phyloP scores from a whole-genome alignment of 2,888 invertebrate species.

The Lissocephala sabroskyi region DNA sequence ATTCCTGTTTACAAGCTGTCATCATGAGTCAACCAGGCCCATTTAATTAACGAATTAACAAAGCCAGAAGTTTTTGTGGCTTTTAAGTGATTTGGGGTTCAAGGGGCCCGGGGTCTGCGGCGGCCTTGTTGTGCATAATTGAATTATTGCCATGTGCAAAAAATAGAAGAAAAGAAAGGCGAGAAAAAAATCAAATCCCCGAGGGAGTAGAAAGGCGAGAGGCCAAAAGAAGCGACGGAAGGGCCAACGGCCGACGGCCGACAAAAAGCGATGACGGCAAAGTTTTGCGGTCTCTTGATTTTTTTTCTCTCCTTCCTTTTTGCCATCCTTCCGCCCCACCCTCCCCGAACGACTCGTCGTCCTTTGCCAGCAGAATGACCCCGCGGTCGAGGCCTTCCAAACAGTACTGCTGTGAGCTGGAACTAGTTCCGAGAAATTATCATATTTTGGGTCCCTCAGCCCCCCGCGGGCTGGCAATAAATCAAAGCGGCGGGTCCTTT shows the following conservation, averaged over 20 bases:
- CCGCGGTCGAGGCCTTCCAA: too few species aligned
- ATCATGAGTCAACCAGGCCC: constrained; percentile 43
- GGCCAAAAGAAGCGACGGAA: too few species aligned
- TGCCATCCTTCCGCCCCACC: too few species aligned
- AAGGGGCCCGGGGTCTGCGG: constrained; percentile 24
- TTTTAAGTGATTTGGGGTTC: constrained; percentile 45
- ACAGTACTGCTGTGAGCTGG: too few species aligned
- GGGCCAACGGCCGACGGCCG: too few species aligned
- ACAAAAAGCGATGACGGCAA: constrained; percentile 48
- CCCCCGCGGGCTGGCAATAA: too few species aligned
- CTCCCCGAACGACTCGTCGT: too few species aligned
- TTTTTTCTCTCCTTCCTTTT: constrained; percentile 3
- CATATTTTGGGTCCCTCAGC: constrained; percentile 7
- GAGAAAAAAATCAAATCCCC: too few species aligned
- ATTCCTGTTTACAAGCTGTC: constrained; percentile 53
- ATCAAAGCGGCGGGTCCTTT: too few species aligned
- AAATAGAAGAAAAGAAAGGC: constrained; percentile 36
- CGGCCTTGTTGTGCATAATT: constrained; percentile 62
- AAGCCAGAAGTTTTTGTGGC: constrained; percentile 59
- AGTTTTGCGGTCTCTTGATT: constrained; percentile 28
- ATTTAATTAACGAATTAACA: constrained; percentile 64
- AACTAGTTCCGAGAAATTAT: too few species aligned
- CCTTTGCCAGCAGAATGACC: too few species aligned
- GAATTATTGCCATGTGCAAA: constrained; percentile 64
- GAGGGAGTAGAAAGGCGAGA: too few species aligned